Evolutionary conservation across 2,797 vertebrate genomes (phyloP).

Genomic region (Semaprochilodus insignis): DNA sequence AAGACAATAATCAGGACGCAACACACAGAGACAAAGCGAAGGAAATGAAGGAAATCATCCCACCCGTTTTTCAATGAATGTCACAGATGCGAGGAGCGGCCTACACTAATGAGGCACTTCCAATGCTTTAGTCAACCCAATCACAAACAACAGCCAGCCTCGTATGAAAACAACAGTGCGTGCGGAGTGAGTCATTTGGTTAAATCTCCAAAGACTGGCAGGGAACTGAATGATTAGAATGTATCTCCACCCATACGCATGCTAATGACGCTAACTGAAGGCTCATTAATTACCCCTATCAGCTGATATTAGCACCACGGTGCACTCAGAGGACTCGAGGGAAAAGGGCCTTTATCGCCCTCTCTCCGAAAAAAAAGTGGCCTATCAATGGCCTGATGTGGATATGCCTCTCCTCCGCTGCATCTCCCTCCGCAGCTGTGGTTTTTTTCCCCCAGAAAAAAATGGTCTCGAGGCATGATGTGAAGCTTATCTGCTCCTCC

Average conservation of each 20-base stretch:
- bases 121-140: conserved; percentile 49
- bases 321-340: conserved; percentile 29
- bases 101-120: conserved; percentile 53
- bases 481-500: conserved; percentile 38
- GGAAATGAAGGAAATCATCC: conserved; percentile 51
- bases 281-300: conserved; percentile 54
- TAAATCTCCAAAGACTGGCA: conserved; percentile 53
- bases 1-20: conserved; percentile 39
- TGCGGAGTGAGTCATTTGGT: conserved; percentile 52
- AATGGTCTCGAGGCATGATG: conserved; percentile 19
- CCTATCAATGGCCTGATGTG: conserved; percentile 40
- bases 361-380: conserved; percentile 24
- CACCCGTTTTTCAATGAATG: conserved; percentile 39
- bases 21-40: conserved; percentile 48
- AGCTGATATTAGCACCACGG: conserved; percentile 47
- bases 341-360: conserved; percentile 35
- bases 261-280: conserved; percentile 58
- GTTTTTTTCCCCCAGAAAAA: conserved; percentile 1
- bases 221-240: conserved; percentile 59
- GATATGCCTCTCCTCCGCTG: neutral
- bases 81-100: conserved; percentile 47
- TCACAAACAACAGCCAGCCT: conserved; percentile 46
- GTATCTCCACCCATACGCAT: conserved; percentile 49
- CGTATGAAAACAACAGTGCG: conserved; percentile 48
- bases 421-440: conserved; percentile 12